Evolutionary conservation across 2,113 vertebrate species (phyloP).

Genomic region (Nyctereutes procyonoides): DNA sequence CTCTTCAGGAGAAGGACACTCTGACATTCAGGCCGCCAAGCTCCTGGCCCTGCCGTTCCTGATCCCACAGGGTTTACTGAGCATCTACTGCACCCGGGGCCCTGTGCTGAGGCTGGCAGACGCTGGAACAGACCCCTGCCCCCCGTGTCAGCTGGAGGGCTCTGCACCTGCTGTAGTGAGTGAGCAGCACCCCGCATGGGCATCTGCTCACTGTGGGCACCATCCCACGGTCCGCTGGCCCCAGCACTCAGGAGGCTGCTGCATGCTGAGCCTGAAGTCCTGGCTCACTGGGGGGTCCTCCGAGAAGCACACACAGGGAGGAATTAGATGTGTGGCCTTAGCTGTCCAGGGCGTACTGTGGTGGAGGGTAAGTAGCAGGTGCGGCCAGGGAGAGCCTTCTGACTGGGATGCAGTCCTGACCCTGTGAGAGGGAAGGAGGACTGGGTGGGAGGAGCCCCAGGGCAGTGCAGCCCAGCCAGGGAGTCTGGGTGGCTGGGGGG

Average conservation of each 20-base stretch:
- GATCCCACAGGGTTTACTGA: rapidly evolving
- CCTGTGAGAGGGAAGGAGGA: not conserved
- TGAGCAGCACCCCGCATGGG: no score
- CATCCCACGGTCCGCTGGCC: not conserved
- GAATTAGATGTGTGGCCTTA: not conserved
- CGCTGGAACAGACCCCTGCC: not conserved
- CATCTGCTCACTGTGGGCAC: not conserved
- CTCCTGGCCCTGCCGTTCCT: not conserved
- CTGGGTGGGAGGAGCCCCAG: not conserved
- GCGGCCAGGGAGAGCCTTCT: not conserved
- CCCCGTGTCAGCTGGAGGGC: no score
- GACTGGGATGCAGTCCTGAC: not conserved
- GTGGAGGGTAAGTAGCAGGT: not conserved
- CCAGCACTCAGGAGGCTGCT: not conserved
- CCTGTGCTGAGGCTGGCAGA: not conserved
- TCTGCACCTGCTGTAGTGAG: rapidly evolving
- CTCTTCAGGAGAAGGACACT: not conserved
- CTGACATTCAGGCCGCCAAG: rapidly evolving
- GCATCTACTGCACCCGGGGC: not conserved
- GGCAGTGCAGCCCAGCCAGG: not conserved
- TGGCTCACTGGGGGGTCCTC: not conserved
- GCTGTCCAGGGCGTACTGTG: not conserved
- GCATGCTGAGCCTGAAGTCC: not conserved
- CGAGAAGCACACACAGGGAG: not conserved
- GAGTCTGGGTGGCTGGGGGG: not conserved